phyloP scores from a whole-genome alignment of 2,797 vertebrate genomes.

The Lacerta viridis region DNA sequence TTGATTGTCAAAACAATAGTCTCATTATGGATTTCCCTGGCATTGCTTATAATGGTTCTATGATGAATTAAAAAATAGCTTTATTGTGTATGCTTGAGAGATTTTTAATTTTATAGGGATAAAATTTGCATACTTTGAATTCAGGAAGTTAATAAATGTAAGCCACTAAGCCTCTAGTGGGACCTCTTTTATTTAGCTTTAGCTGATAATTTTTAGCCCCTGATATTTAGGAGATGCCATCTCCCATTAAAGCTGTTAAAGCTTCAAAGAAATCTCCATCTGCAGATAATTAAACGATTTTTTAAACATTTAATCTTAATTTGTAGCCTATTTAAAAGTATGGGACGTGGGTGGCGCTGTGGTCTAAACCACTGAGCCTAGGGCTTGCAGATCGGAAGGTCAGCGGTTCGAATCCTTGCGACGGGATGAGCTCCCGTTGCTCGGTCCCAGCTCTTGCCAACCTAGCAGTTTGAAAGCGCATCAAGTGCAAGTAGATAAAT shows the following conservation, averaged over 20 bases:
- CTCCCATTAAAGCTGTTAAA: conserved; percentile 39
- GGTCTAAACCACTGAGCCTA: too few relatives aligned
- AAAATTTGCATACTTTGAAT: conserved; percentile 40
- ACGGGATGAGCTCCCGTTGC: too few relatives aligned
- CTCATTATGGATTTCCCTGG: rapidly evolving
- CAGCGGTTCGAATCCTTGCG: too few relatives aligned
- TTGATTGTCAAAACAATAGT: conserved; percentile 12
- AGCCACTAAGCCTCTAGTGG: background rate
- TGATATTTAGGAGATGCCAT: conserved; percentile 43
- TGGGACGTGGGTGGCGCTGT: too few relatives aligned
- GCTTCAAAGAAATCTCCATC: conserved; percentile 44
- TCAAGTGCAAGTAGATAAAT: too few relatives aligned
- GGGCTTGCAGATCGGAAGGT: too few relatives aligned
- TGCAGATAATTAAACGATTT: conserved; percentile 50
- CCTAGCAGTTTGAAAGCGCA: too few relatives aligned
- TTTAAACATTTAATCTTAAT: conserved; percentile 40
- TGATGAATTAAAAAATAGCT: background rate
- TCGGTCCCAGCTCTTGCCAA: too few relatives aligned
- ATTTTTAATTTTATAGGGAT: conserved; percentile 26
- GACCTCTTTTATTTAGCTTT: conserved; percentile 29
- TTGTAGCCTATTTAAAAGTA: conserved; percentile 7
- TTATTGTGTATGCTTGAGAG: background rate
- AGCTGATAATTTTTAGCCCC: conserved; percentile 25
- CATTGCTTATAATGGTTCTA: background rate
- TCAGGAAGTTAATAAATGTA: conserved; percentile 39